These are phyloP conservation scores for Parambassis ranga DNA, from an alignment of 2,797 vertebrate genomes.

Conservation along the genomic window DNA sequence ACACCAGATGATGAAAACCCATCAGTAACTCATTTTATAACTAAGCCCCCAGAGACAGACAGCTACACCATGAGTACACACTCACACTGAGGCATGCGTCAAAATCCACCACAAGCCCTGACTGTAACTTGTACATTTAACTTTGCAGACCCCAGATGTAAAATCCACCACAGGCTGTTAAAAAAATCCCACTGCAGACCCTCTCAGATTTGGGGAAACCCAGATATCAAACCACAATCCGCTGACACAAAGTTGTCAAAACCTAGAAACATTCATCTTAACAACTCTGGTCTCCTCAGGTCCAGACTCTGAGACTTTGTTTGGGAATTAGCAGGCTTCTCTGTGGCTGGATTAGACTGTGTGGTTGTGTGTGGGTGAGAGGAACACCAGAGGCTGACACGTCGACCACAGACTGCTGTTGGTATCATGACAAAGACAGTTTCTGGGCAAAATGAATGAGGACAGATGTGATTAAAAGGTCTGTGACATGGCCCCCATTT, in stretches of 20 bases:
- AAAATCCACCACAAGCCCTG: constrained; percentile 20
- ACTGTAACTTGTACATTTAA: constrained; percentile 21
- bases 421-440: constrained; percentile 34
- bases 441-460: constrained; percentile 35
- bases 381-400: constrained; percentile 22
- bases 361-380: constrained; percentile 49
- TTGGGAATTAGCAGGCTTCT: constrained; percentile 36
- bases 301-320: constrained; percentile 53
- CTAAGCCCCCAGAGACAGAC: constrained; percentile 20
- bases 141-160: constrained; percentile 38
- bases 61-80: constrained; percentile 21
- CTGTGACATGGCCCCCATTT: constrained; percentile 14
- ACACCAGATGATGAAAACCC: constrained; percentile 58
- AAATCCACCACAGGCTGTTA: constrained; percentile 37
- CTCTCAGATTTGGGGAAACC: constrained; percentile 38
- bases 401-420: constrained; percentile 50
- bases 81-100: constrained; percentile 4
- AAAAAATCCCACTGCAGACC: constrained; percentile 45
- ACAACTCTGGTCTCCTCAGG: constrained; percentile 18
- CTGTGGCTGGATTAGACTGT: constrained; percentile 35
- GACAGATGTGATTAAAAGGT: constrained; percentile 40
- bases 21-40: constrained; percentile 18
- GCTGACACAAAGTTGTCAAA: constrained; percentile 17
- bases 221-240: constrained; percentile 24
- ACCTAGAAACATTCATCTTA: constrained; percentile 25